Conservation (phyloP, 2,888 invertebrate genomes). For the Xestoiulus laeticollis region DNA sequence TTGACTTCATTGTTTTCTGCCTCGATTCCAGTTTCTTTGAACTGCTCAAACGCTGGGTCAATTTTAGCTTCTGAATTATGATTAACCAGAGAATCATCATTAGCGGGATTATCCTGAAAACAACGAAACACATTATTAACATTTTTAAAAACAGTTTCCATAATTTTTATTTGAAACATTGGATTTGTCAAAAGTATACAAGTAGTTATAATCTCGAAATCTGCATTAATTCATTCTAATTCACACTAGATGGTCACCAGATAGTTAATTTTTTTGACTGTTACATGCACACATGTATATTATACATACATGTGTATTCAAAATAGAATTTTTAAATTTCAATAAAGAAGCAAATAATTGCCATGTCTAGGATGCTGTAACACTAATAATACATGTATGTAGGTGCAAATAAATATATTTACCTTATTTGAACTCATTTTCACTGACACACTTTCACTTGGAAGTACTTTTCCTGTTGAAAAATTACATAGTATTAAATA, state of each 20-base stretch:
- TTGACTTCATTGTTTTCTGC: conserved; percentile 2
- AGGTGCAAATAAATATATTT: not conserved
- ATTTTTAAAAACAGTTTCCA: not conserved
- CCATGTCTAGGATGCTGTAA: not conserved
- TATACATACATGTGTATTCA: no score
- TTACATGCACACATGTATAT: no score
- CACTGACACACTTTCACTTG: not conserved
- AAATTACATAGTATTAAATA: conserved; percentile 1
- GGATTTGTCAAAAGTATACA: no score
- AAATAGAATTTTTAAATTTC: no score
- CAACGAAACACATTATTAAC: not conserved
- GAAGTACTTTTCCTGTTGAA: conserved; percentile 10
- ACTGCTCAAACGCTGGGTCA: not conserved
- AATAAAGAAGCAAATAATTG: no score
- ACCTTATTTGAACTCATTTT: not conserved
- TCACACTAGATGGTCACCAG: no score
- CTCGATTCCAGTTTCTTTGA: not conserved
- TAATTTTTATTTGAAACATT: not conserved
- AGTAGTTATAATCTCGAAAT: no score
- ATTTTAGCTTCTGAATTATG: not conserved
- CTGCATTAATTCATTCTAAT: no score
- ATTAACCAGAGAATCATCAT: not conserved
- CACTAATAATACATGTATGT: not conserved
- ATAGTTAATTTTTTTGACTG: no score
- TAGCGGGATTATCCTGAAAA: not conserved